Conservation (phyloP, 92 coral and sea anemone species). For the Chrysogorgia sp. region DNA sequence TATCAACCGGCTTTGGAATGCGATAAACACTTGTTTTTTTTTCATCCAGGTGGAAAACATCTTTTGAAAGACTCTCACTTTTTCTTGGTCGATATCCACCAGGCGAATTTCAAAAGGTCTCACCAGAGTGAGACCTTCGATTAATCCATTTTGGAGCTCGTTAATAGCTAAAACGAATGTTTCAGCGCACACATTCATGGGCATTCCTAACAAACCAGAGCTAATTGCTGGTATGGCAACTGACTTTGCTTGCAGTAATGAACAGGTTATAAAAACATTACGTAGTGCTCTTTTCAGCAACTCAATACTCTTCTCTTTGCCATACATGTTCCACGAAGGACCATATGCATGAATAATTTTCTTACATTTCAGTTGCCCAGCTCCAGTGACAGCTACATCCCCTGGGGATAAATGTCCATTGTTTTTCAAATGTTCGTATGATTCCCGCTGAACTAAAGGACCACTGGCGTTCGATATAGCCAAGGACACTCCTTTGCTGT, state of each 20-base stretch:
- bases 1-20: too few relatives aligned
- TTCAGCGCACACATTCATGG: conserved; percentile 56
- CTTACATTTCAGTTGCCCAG: conserved; percentile 57
- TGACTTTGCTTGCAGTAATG: conserved; percentile 39
- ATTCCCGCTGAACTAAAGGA: conserved; percentile 49
- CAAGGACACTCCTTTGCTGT: conserved; percentile 44
- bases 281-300: conserved; percentile 42
- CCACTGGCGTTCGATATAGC: conserved; percentile 60
- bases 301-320: conserved; percentile 20
- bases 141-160: not conserved
- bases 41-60: conserved; percentile 43
- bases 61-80: conserved; percentile 60
- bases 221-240: conserved; percentile 80
- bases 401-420: conserved; percentile 33
- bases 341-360: conserved; percentile 16
- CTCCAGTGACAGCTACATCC: conserved; percentile 56
- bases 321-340: conserved; percentile 11
- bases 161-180: conserved; percentile 69
- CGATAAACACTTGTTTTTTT: too few relatives aligned
- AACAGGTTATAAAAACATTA: conserved; percentile 50
- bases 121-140: too few relatives aligned
- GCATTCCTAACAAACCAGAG: conserved; percentile 57
- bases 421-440: not conserved
- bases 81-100: conserved; percentile 58
- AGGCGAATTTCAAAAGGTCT: conserved; percentile 63